Evolutionary conservation across 2,888 invertebrate species (phyloP).

Genomic region (Cephonodes hylas): DNA sequence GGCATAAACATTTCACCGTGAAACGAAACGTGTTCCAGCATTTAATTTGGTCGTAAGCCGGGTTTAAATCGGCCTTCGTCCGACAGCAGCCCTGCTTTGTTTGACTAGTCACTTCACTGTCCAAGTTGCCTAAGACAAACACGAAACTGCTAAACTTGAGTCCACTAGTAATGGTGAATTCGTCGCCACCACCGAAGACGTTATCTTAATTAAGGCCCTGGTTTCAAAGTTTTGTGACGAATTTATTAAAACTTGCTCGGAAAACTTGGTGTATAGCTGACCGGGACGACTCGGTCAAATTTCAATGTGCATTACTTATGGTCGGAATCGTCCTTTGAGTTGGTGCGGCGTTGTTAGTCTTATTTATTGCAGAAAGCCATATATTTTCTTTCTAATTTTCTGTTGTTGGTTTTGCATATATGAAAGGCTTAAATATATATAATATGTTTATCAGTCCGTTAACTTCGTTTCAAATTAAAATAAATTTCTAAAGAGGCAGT

Average conservation of each 20-base stretch:
- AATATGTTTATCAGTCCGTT: too few species aligned
- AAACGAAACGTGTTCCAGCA: slow-evolving; percentile 54
- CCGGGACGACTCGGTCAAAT: not conserved
- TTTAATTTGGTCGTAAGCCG: slow-evolving; percentile 61
- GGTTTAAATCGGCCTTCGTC: slow-evolving; percentile 43
- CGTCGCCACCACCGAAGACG: slow-evolving; percentile 45
- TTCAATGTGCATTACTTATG: not conserved
- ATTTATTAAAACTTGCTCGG: slow-evolving; percentile 54
- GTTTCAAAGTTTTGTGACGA: slow-evolving; percentile 52
- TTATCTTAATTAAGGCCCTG: slow-evolving; percentile 67
- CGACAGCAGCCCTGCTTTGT: slow-evolving; percentile 49
- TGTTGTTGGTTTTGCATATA: too few species aligned
- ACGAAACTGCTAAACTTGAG: slow-evolving; percentile 65
- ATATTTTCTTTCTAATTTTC: too few species aligned
- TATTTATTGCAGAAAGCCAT: too few species aligned
- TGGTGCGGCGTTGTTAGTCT: not conserved
- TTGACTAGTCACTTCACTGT: slow-evolving; percentile 68
- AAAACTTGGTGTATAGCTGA: not conserved
- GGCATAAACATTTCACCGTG: slow-evolving; percentile 28
- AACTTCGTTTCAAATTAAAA: too few species aligned
- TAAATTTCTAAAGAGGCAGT: too few species aligned
- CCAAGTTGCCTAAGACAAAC: slow-evolving; percentile 73
- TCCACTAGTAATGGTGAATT: slow-evolving; percentile 39
- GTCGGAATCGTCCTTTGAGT: not conserved
- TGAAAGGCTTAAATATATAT: too few species aligned